These are phyloP conservation scores for Helicoverpa zea DNA, from an alignment of 1,140 invertebrate species.

Conservation along the genomic window DNA sequence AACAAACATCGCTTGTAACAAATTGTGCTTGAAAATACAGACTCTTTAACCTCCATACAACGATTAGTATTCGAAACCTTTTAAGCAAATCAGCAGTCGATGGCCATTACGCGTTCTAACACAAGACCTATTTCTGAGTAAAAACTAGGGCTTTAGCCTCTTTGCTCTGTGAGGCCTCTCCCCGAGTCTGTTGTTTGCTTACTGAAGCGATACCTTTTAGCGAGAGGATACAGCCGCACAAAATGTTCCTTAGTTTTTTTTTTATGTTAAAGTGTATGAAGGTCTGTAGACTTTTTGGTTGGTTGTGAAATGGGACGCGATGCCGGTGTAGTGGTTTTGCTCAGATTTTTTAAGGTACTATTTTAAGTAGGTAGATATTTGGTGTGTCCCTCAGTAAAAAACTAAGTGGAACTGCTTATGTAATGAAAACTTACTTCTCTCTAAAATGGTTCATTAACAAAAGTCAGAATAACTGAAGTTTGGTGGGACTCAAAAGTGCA, in stretches of 20 bases:
- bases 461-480: too few relatives aligned
- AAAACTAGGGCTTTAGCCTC: slow-evolving; percentile 43
- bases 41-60: background rate
- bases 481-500: too few relatives aligned
- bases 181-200: slow-evolving; percentile 58
- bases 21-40: too few relatives aligned
- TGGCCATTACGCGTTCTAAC: slow-evolving; percentile 46
- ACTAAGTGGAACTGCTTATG: too few relatives aligned
- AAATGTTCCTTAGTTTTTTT: slow-evolving; percentile 24
- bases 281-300: background rate
- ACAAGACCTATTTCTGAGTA: slow-evolving; percentile 48
- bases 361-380: too few relatives aligned
- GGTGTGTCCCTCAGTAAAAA: too few relatives aligned
- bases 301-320: background rate
- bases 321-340: too few relatives aligned
- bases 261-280: background rate
- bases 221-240: slow-evolving; percentile 29
- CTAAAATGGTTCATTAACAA: too few relatives aligned
- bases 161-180: slow-evolving; percentile 31
- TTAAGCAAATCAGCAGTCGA: slow-evolving; percentile 47
- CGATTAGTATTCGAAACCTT: slow-evolving; percentile 16
- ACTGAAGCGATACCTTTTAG: slow-evolving; percentile 59
- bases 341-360: too few relatives aligned
- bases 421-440: too few relatives aligned
- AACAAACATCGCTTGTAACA: too few relatives aligned